A percentile compares a stretch with the other conserved stretches of the same genome.
These are phyloP conservation scores for Hybos culiciformis DNA, from an alignment of 2,888 invertebrate genomes.

Conservation along the genomic window DNA sequence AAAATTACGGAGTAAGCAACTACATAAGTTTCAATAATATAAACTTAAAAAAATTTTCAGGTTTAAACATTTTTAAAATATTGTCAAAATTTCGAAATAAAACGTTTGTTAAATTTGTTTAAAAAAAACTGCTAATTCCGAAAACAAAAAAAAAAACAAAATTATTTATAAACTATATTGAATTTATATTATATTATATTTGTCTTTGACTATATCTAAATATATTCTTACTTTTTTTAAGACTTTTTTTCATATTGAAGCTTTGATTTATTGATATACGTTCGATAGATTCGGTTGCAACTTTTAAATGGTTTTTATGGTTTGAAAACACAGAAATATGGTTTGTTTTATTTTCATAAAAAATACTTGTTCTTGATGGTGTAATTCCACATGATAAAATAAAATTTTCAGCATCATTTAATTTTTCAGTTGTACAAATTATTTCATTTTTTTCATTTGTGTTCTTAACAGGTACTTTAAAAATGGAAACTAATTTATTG, in stretches of 20 bases:
- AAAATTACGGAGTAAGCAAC: no score
- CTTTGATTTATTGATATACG: background rate
- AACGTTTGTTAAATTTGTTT: no score
- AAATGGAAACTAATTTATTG: constrained; percentile 20
- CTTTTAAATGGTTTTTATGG: constrained; percentile 16
- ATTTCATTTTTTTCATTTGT: constrained; percentile 11
- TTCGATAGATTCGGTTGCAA: no score
- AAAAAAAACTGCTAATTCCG: no score
- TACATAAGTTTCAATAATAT: no score
- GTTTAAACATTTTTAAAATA: no score
- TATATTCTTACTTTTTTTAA: constrained; percentile 24
- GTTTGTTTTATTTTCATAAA: constrained; percentile 23
- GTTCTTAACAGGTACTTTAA: background rate
- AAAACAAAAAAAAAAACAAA: no score
- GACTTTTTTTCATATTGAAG: constrained; percentile 12
- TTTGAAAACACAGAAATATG: constrained; percentile 14
- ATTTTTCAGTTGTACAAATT: constrained; percentile 17
- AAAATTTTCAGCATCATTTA: constrained; percentile 16
- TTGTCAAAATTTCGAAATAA: no score
- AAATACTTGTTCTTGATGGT: constrained; percentile 22
- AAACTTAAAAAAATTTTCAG: no score
- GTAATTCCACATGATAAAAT: constrained; percentile 21
- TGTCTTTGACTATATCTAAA: constrained; percentile 9
- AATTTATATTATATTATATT: no score
- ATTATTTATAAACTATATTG: no score